These are phyloP conservation scores for Polypedilum vanderplanki DNA, from an alignment of 1,140 invertebrate species.

Conservation along the genomic window DNA sequence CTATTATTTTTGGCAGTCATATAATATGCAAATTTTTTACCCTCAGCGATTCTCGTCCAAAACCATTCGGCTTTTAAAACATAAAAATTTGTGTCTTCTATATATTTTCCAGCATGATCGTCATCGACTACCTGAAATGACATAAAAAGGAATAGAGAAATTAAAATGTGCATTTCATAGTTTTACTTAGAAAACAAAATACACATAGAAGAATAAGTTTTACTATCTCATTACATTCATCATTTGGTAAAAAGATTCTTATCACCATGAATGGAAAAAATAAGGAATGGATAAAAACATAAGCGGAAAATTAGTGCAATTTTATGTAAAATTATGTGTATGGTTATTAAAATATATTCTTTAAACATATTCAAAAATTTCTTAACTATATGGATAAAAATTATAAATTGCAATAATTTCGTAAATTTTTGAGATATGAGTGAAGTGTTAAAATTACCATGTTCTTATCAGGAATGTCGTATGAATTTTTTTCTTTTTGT, in stretches of 20 bases:
- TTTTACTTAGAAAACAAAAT: not conserved
- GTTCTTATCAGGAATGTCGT: not conserved
- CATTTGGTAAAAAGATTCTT: not conserved
- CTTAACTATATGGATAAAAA: not conserved
- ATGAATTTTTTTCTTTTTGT: not conserved
- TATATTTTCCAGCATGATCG: constrained; percentile 60
- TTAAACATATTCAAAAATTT: not conserved
- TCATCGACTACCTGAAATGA: constrained; percentile 61
- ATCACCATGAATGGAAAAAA: not conserved
- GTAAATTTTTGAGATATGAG: not conserved
- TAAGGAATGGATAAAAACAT: not conserved
- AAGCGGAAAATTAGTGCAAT: not conserved
- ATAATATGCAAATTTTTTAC: not conserved
- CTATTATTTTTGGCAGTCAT: not conserved
- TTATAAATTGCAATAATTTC: constrained; percentile 5
- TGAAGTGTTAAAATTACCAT: not conserved
- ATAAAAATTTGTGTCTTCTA: constrained; percentile 47
- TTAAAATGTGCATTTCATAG: not conserved
- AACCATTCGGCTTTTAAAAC: constrained; percentile 93
- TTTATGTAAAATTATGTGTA: constrained; percentile 6
- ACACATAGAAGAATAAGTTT: not conserved
- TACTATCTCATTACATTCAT: not conserved
- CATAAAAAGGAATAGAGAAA: constrained; percentile 30
- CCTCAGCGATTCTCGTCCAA: constrained; percentile 59
- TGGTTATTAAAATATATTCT: not conserved